Evolutionary conservation across 2,797 vertebrate species (phyloP).

Genomic region (Peromyscus eremicus): DNA sequence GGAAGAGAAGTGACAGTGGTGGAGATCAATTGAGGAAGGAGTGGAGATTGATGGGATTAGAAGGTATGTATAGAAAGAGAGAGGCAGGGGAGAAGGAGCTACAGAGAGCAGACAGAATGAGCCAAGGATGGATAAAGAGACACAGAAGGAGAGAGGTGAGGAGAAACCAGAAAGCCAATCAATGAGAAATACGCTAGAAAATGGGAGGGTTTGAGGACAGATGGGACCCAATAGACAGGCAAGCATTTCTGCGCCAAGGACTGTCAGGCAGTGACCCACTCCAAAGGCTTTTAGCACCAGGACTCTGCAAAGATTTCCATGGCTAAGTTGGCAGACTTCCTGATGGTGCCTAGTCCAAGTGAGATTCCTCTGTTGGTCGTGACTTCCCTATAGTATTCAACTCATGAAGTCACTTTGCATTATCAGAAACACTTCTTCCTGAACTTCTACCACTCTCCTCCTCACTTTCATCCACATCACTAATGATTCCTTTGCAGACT

Average conservation of each 20-base stretch:
- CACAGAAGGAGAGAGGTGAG: background rate
- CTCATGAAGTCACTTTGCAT: background rate
- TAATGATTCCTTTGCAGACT: background rate
- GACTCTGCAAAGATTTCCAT: background rate
- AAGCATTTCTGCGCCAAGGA: background rate
- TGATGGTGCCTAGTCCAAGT: background rate
- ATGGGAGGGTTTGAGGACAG: too few relatives aligned
- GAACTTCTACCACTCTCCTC: background rate
- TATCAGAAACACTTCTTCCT: background rate
- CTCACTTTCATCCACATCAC: background rate
- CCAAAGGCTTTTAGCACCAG: background rate
- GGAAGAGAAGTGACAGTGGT: background rate
- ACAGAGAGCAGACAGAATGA: background rate
- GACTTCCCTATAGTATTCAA: background rate
- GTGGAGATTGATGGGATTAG: background rate
- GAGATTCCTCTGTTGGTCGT: background rate
- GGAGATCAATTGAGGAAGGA: background rate
- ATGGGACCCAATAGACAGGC: fast-evolving
- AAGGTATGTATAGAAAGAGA: background rate
- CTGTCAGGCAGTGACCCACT: background rate
- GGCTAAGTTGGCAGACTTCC: background rate
- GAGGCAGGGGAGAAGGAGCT: too few relatives aligned
- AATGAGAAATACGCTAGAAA: background rate
- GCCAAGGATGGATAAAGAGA: background rate
- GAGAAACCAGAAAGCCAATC: background rate